These are phyloP conservation scores for Drosophila kohkoa DNA, from an alignment of 1,140 invertebrate species.

Conservation along the genomic window DNA sequence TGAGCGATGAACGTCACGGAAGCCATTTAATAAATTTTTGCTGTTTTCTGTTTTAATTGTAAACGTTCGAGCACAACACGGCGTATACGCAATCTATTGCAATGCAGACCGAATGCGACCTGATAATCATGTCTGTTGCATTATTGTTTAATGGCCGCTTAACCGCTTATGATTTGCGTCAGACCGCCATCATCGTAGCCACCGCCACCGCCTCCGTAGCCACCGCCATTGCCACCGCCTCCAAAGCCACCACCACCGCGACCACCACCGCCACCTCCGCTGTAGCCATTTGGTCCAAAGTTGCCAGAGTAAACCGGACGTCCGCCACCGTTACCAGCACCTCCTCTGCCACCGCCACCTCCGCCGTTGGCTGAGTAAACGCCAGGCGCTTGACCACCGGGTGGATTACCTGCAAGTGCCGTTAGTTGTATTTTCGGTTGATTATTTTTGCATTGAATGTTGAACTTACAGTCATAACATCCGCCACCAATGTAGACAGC, in stretches of 20 bases:
- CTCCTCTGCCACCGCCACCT: conserved; percentile 26
- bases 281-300: conserved; percentile 61
- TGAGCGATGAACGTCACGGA: not conserved
- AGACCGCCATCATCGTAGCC: conserved; percentile 51
- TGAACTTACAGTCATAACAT: conserved; percentile 70
- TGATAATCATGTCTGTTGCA: not conserved
- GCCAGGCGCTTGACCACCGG: conserved; percentile 63
- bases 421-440: conserved; percentile 11
- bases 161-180: conserved; percentile 64
- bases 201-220: conserved; percentile 23
- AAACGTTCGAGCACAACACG: conserved; percentile 16
- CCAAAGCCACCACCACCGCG: conserved; percentile 16
- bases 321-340: conserved; percentile 43
- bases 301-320: conserved; percentile 69
- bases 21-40: conserved; percentile 4
- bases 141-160: conserved; percentile 20
- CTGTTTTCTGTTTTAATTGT: conserved; percentile 3
- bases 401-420: conserved; percentile 67
- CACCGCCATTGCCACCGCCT: conserved; percentile 4
- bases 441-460: conserved; percentile 8
- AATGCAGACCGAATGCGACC: not conserved
- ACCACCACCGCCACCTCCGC: conserved; percentile 45
- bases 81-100: conserved; percentile 8
- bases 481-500: conserved; percentile 73
- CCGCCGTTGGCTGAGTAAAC: conserved; percentile 55